phyloP scores from a whole-genome alignment of 2,113 vertebrate genomes.

The Halcyon malimbica region DNA sequence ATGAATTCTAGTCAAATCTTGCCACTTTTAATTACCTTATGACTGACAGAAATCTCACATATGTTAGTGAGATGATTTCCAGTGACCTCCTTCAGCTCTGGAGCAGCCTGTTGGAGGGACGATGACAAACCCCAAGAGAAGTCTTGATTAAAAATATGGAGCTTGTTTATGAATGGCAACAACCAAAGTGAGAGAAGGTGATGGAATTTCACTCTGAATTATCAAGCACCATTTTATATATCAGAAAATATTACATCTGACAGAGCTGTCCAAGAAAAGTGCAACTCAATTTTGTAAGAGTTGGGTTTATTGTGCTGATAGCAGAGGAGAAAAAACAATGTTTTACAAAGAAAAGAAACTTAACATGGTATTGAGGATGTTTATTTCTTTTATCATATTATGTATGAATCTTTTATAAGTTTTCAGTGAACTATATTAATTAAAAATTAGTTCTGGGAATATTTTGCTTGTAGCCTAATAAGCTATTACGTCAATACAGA shows the following conservation, averaged over 20 bases:
- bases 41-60: not conserved
- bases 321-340: not conserved
- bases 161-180: not conserved
- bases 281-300: not conserved
- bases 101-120: not conserved
- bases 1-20: not conserved
- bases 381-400: slow-evolving; percentile 74
- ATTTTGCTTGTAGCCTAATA: slow-evolving; percentile 73
- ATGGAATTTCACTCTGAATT: not conserved
- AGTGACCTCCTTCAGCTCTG: not conserved
- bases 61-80: not conserved
- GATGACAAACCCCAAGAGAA: not conserved
- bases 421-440: slow-evolving; percentile 73
- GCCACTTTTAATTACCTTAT: not conserved
- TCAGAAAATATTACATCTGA: slow-evolving; percentile 12
- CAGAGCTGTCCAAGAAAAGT: slow-evolving; percentile 35
- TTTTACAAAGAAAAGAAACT: slow-evolving; percentile 60
- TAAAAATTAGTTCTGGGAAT: slow-evolving; percentile 77
- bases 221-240: not conserved
- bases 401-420: slow-evolving; percentile 73
- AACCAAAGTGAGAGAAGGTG: not conserved
- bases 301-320: not conserved
- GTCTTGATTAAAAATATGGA: rapidly evolving
- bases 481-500: slow-evolving; percentile 72
- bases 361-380: slow-evolving; percentile 71